A percentile compares a stretch with the other conserved stretches of the same genome.
Evolutionary conservation across 2,888 invertebrate genomes (phyloP).

Genomic region (Sphaeridia pumilis): DNA sequence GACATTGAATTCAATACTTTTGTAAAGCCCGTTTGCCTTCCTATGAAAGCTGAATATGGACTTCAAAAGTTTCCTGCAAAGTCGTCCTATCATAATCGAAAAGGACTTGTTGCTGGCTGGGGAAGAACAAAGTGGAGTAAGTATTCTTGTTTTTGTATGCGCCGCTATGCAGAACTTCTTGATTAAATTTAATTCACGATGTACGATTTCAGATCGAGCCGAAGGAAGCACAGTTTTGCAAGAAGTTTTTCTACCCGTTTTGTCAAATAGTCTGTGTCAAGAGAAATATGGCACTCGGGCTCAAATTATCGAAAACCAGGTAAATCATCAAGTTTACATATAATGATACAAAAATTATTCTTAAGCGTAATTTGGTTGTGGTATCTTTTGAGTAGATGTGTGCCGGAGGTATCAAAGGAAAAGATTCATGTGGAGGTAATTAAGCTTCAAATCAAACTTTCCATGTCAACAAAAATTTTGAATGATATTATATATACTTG

Average conservation of each 20-base stretch:
- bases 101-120: slow-evolving; percentile 60
- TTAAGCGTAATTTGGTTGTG: not conserved
- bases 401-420: slow-evolving; percentile 28
- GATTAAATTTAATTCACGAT: not conserved
- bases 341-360: not conserved
- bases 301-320: slow-evolving; percentile 25
- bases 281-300: slow-evolving; percentile 27
- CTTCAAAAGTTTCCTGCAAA: slow-evolving; percentile 9
- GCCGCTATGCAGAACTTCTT: no score
- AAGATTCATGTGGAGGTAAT: slow-evolving; percentile 26
- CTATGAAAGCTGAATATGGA: slow-evolving; percentile 31
- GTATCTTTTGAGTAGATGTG: slow-evolving; percentile 34
- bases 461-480: not conserved
- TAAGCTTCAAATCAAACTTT: no score
- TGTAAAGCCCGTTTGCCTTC: slow-evolving; percentile 34
- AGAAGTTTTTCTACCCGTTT: slow-evolving; percentile 24
- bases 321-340: slow-evolving; percentile 4
- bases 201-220: slow-evolving; percentile 14
- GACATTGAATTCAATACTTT: slow-evolving; percentile 42
- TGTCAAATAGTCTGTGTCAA: slow-evolving; percentile 27
- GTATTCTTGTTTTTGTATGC: slow-evolving; percentile 2
- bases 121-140: slow-evolving; percentile 41
- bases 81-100: not conserved
- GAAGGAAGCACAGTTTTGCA: slow-evolving; percentile 25
- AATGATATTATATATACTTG: not conserved